Evolutionary conservation across 1,140 invertebrate genomes (phyloP), one percentile per base, ranked within the genome.

Genomic region (Stegodyphus dumicola): DNA sequence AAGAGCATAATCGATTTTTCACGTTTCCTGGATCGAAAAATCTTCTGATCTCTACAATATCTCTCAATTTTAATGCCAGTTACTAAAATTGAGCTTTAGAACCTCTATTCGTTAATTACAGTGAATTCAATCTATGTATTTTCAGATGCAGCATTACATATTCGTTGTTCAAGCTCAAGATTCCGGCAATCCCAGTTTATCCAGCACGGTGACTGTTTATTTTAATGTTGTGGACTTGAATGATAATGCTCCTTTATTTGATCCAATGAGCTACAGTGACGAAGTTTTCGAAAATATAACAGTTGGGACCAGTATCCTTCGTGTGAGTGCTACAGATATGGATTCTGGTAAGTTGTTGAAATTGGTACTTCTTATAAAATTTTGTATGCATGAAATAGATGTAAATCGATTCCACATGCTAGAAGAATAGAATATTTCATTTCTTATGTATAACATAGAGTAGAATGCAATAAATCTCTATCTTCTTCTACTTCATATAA

Each of bases 171-270:
- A 97, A 90, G 97, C 96, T 1, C 95, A 96, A 88, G 97, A 99
- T 91, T 94, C 93, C 15, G 97, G 97, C 0, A 93, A 94, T 73
- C 96, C 97, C 10, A 94, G 94, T 66, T 91, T 98, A n/a, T 97
- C 96, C 0, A 96, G 95, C 51, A 97, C 96, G 6, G 93, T 96
- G 9, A 97, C 96, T 0, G 95, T 97, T 10, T 97, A 97, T 91
- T 95, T 98, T 90, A 97, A 98, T 91, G 96, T 99, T 1, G 91
- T 97, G 56, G 97, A 99, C 90, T 92, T 98, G 48, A 99, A 99
- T 90, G 98, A 99, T 91, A 99, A 99, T 90, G 93, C 95, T 0
- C 97, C 98, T 0, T 92, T 96, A 60, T 99, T 99, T 90, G 95
- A 97, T 89, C 94, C 95, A 0, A 96, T 97, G 91, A 95, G 95